Base-by-base conservation (phyloP, 2,113 vertebrate genomes). In the Sturnira hondurensis region DNA sequence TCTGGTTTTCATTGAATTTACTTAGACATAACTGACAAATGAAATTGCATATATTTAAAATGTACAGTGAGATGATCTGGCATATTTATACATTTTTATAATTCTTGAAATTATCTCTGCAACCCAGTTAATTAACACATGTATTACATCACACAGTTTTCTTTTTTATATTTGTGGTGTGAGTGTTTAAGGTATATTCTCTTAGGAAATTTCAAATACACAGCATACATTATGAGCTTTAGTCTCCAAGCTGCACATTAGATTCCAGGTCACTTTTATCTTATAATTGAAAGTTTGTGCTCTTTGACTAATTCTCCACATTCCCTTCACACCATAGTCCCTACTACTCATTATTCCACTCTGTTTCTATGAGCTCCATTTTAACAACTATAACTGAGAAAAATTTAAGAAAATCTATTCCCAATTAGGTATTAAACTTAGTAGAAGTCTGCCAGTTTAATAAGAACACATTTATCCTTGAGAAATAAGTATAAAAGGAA, bases 331-430 rank as follows among this genome's bases (percentile, higher is more conserved):
- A 2, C 7, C 5, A 1, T 2, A 22, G 5, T 7, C 16, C 31
- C 8, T 36, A 31, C 22, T 74, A 52, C 71, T 41, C 36, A 80
- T 50, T 56, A 47, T 68, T 47, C 38, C 22, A 31, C 9, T 68
- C 47, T 47, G 19, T 58, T 63, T 45, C 61, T 68, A 36, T 52
- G 31, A 47, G 7, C 47, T 58, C 0, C 7, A 77, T 33, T 80
- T 76, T 68, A 86, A 24, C 6, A 43, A 68, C 84, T 67, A 36
- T 41, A 94, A 73, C 47, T n/a, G 9, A 28, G 15, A 92, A 92
- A 47, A 78, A 77, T 41, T 19, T 50, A 93, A 78, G 33, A 52
- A 61, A 88, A 89, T 36, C 0, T 78, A 4, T 92, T 78, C 19
- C 5, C 6, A 56, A 24, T 26, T 26, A 68, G 19, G 4, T 7